These are phyloP conservation scores for Yponomeuta evonymella DNA, from an alignment of 2,888 invertebrate species.

Conservation along the genomic window DNA sequence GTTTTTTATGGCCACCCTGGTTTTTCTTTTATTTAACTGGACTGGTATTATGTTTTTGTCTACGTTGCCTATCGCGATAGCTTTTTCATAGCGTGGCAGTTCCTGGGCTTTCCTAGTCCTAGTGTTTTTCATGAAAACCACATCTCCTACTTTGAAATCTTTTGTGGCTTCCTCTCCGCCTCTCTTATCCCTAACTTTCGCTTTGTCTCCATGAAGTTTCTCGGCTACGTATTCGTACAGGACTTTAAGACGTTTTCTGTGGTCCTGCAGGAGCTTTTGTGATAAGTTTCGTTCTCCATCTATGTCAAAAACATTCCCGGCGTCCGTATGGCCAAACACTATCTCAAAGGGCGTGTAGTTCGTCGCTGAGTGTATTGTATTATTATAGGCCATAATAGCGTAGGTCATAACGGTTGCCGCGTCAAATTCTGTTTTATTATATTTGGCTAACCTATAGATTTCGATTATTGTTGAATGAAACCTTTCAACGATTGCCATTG, in stretches of 20 bases:
- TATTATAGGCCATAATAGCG: constrained; percentile 23
- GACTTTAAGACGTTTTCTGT: constrained; percentile 22
- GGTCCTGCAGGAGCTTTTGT: constrained; percentile 23
- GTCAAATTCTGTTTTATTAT: constrained; percentile 23
- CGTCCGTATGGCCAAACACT: constrained; percentile 21
- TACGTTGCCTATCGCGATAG: constrained; percentile 22
- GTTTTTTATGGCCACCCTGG: constrained; percentile 19
- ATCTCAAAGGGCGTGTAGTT: constrained; percentile 23
- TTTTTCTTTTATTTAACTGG: neutral
- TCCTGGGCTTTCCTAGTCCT: constrained; percentile 26
- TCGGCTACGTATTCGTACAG: constrained; percentile 20
- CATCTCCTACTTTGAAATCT: constrained; percentile 18
- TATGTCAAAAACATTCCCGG: neutral
- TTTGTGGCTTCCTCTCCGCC: constrained; percentile 21
- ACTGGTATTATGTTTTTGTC: constrained; percentile 22
- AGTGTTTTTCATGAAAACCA: constrained; percentile 25
- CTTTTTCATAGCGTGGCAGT: constrained; percentile 26
- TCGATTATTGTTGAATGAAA: constrained; percentile 29
- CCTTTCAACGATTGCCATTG: constrained; percentile 25
- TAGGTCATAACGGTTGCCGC: constrained; percentile 21
- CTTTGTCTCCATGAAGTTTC: constrained; percentile 16
- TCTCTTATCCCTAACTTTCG: constrained; percentile 17
- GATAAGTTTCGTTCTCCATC: constrained; percentile 9
- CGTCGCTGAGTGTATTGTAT: constrained; percentile 22
- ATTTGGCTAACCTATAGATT: constrained; percentile 30